These are phyloP conservation scores for Ophthalmolycus amberensis DNA, from an alignment of 2,113 vertebrate species.

Conservation along the genomic window DNA sequence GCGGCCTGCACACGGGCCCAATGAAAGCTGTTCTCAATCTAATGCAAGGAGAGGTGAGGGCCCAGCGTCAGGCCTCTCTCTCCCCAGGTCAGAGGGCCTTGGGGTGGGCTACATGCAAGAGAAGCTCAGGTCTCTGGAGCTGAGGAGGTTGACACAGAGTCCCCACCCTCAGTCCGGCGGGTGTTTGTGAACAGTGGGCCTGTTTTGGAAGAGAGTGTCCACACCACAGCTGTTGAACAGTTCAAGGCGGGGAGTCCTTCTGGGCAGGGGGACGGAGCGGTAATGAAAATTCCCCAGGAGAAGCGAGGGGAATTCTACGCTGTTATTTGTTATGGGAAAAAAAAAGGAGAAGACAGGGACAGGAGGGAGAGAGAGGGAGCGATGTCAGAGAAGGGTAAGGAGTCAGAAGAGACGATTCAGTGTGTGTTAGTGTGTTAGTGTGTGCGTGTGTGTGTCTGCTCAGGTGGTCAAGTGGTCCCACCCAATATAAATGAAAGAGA, in stretches of 20 bases:
- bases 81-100: slow-evolving; percentile 55
- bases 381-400: slow-evolving; percentile 67
- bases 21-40: slow-evolving; percentile 47
- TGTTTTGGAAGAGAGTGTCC: slow-evolving; percentile 78
- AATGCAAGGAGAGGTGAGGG: slow-evolving; percentile 31
- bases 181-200: slow-evolving; percentile 81
- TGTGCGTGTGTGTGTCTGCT: slow-evolving; percentile 48
- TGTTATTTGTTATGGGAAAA: slow-evolving; percentile 86
- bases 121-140: slow-evolving; percentile 57
- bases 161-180: slow-evolving; percentile 69
- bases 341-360: slow-evolving; percentile 78
- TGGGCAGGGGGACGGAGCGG: slow-evolving; percentile 79
- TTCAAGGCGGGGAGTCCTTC: slow-evolving; percentile 81
- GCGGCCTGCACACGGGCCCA: background rate
- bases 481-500: slow-evolving; percentile 61
- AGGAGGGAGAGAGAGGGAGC: slow-evolving; percentile 66
- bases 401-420: slow-evolving; percentile 52
- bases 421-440: slow-evolving; percentile 27
- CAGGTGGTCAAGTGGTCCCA: slow-evolving; percentile 78
- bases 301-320: slow-evolving; percentile 79
- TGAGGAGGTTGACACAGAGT: slow-evolving; percentile 74
- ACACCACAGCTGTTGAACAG: slow-evolving; percentile 82
- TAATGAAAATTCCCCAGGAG: slow-evolving; percentile 83
- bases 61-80: slow-evolving; percentile 42
- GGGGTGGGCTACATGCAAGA: slow-evolving; percentile 61